These are phyloP conservation scores for Corvus moneduloides DNA, from an alignment of 2,113 vertebrate genomes.

Conservation along the genomic window DNA sequence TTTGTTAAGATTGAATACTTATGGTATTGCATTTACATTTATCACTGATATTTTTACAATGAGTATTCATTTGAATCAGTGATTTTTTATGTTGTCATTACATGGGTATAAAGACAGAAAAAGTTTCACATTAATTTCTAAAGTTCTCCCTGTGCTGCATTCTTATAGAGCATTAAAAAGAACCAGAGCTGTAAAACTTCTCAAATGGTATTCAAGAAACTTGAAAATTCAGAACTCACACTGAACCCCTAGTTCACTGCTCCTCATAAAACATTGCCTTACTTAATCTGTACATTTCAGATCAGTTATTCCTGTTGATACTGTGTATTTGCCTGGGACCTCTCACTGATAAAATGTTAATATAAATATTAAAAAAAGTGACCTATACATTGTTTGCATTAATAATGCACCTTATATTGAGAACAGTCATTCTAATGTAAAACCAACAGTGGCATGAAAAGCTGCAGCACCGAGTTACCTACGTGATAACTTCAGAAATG, in stretches of 20 bases:
- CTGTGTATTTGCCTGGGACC: background rate
- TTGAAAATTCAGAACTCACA: background rate
- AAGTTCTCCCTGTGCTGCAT: background rate
- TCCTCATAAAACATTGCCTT: background rate
- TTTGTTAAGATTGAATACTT: background rate
- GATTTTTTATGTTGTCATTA: background rate
- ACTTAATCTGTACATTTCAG: background rate
- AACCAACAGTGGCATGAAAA: background rate
- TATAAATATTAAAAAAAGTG: background rate
- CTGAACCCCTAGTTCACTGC: background rate
- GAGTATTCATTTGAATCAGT: background rate
- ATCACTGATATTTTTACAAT: background rate
- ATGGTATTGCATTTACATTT: background rate
- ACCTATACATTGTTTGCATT: background rate
- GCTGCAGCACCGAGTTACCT: background rate
- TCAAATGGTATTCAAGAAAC: background rate
- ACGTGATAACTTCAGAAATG: background rate
- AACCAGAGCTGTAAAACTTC: background rate
- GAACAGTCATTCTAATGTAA: background rate
- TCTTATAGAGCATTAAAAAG: background rate
- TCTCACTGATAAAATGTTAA: background rate
- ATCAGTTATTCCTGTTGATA: background rate
- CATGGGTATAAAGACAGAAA: background rate
- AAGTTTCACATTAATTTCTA: background rate
- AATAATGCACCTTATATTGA: background rate